A percentile compares a stretch with the other conserved stretches of the same genome.
These are phyloP conservation scores for Lates calcarifer DNA, from an alignment of 2,113 vertebrate genomes.

Conservation along the genomic window DNA sequence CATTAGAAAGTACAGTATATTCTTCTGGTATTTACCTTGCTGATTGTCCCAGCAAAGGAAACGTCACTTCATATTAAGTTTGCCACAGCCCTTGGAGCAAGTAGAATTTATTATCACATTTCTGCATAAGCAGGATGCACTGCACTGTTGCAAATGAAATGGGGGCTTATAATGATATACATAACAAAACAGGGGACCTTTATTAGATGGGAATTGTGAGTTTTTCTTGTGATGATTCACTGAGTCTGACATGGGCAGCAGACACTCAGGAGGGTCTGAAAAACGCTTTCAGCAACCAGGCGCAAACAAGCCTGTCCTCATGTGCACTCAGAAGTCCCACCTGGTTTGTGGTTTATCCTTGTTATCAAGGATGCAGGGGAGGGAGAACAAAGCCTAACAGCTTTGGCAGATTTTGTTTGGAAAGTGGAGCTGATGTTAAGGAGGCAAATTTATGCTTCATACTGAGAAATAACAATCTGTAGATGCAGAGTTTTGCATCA, in stretches of 20 bases:
- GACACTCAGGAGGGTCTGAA: not conserved
- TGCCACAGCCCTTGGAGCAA: conserved; percentile 44
- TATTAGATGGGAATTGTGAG: conserved; percentile 10
- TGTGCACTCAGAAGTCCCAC: not conserved
- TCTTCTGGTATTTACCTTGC: conserved; percentile 56
- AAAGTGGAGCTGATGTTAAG: not conserved
- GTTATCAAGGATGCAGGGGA: conserved; percentile 18
- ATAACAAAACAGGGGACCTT: conserved; percentile 41
- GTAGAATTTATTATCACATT: conserved; percentile 64
- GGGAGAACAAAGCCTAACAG: not conserved
- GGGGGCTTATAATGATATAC: conserved; percentile 27
- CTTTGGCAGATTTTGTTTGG: not conserved
- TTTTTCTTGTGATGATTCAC: conserved; percentile 5
- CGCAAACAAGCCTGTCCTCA: not conserved
- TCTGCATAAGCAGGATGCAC: conserved; percentile 46
- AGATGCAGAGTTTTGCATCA: not conserved
- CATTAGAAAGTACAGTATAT: conserved; percentile 41
- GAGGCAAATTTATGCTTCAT: not conserved
- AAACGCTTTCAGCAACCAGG: conserved; percentile 1
- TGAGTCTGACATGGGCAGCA: conserved; percentile 9
- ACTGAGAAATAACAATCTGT: no score
- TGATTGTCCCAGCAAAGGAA: conserved; percentile 48
- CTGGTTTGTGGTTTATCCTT: conserved; percentile 1
- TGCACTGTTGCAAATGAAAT: conserved; percentile 47
- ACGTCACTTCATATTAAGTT: conserved; percentile 64